Percentiles rank a stretch among this genome's conserved stretches.
These are phyloP conservation scores for Leuciscus waleckii DNA, from an alignment of 2,797 vertebrate genomes.

Conservation along the genomic window DNA sequence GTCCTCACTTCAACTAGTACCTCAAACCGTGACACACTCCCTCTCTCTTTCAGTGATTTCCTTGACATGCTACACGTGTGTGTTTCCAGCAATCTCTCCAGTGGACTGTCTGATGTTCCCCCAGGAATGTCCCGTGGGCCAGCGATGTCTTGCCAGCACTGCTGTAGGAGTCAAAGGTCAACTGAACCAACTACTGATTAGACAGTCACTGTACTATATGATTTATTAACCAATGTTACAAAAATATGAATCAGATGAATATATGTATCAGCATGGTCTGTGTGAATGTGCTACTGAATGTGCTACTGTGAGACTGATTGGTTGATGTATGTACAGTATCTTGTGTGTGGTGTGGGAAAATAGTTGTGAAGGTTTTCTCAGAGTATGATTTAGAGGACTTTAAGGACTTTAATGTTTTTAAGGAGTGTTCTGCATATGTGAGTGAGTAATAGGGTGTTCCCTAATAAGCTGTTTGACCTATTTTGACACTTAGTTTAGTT, in stretches of 20 bases:
- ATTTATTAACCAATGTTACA: not conserved
- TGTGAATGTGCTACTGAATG: not conserved
- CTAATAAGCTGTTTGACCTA: not conserved
- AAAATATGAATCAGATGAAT: too few species aligned
- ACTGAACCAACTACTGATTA: not conserved
- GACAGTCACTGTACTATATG: not conserved
- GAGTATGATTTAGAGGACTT: not conserved
- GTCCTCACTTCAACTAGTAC: too few species aligned
- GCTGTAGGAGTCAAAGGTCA: conserved; percentile 73
- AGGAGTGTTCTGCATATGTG: not conserved
- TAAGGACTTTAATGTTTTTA: not conserved
- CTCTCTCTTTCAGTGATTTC: conserved; percentile 26
- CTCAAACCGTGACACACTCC: not conserved
- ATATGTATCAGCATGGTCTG: not conserved
- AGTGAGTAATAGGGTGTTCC: not conserved
- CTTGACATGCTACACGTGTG: conserved; percentile 79
- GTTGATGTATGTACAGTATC: not conserved
- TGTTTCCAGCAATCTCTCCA: conserved; percentile 79
- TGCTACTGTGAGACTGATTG: not conserved
- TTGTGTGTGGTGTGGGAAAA: not conserved
- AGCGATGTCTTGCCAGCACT: conserved; percentile 77
- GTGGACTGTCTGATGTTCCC: conserved; percentile 79
- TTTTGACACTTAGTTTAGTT: not conserved
- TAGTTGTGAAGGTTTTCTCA: not conserved
- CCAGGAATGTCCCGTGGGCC: conserved; percentile 72